Base-by-base conservation (phyloP, 1,140 invertebrate species). In the Goniozus legneri region DNA sequence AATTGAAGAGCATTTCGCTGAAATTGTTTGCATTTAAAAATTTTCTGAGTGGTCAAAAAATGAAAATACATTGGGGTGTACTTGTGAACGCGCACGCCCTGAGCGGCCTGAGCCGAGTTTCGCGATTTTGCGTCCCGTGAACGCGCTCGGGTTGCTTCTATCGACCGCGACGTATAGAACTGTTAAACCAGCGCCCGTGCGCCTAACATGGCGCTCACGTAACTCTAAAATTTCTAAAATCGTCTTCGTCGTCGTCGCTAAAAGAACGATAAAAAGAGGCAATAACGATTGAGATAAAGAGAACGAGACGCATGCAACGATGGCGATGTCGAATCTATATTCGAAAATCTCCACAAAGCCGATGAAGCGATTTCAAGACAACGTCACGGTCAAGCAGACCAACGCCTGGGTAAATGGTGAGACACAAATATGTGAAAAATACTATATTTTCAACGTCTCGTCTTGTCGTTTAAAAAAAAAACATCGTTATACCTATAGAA, bases 391-490 rank as follows among this genome's bases (percentile, higher is more conserved):
- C 44, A 82, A 85, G 44, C 86, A 89, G 77, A 85, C 87, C 8
- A 88, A 86, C 69, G 79, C 86, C 56, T 91, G 87, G 87, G 85
- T 88, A 74, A 89, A 89, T 71, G 87, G 87, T 89, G 79, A 86
- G 85, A 70, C 10, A 15, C n/a, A 37, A 36, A 33, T 16, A 20
- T 20, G n/a, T n/a, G 36, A 38, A 21, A 21, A 12, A 12, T 34
- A 34, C 14, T 4, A 34, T 12, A 34, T 8, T 34, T 27, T 27
- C 13, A 14, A 36, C 34, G 8, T 36, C 3, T 36, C 10, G 15
- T 18, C n/a, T n/a, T n/a, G n/a, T 8, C 13, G 34, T 14, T 13
- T 35, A 35, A 35, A 35, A 14, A 15, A 35, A 12, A 18, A 13
- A 8, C 13, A 18, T 35, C 3, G 36, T 13, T n/a, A 10, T 14